Percentiles rank a stretch among this genome's conserved stretches.
phyloP scores from a whole-genome alignment of 37 sponge, comb jelly and placozoan genomes.

The Tethya wilhelma region DNA sequence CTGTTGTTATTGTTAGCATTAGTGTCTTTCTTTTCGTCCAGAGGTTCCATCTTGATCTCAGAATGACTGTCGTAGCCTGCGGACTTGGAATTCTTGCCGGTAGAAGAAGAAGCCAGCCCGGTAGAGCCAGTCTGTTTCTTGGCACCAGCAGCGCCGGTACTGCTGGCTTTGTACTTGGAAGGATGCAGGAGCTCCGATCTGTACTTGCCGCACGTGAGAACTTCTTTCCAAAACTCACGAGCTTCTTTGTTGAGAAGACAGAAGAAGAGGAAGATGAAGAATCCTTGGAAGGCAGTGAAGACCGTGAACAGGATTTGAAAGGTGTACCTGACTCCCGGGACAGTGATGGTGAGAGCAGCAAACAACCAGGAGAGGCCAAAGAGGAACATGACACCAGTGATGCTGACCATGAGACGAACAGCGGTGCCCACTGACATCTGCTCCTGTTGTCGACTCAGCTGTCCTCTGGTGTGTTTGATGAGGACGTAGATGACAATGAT shows the following conservation, averaged over 20 bases:
- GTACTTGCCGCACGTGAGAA: constrained; percentile 20
- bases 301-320: constrained; percentile 22
- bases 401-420: constrained; percentile 22
- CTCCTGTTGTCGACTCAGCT: not conserved
- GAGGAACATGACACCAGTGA: constrained; percentile 35
- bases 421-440: constrained; percentile 3
- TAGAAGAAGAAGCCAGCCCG: not conserved
- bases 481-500: constrained; percentile 12
- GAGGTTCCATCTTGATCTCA: too few relatives aligned
- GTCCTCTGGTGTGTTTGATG: not conserved
- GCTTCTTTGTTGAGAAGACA: constrained; percentile 5
- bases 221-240: constrained; percentile 11
- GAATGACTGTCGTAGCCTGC: not conserved
- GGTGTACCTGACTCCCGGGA: not conserved
- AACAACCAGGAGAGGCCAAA: constrained; percentile 38
- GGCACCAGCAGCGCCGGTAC: not conserved
- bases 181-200: constrained; percentile 12
- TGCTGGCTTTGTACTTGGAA: not conserved
- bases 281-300: constrained; percentile 18
- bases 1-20: too few relatives aligned
- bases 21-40: too few relatives aligned
- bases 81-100: not conserved
- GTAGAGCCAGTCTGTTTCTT: not conserved
- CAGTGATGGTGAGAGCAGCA: constrained; percentile 28
- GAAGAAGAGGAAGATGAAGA: constrained; percentile 23